Evolutionary conservation across 2,113 vertebrate genomes (phyloP).

Genomic region (Psammodynastes pulverulentus): DNA sequence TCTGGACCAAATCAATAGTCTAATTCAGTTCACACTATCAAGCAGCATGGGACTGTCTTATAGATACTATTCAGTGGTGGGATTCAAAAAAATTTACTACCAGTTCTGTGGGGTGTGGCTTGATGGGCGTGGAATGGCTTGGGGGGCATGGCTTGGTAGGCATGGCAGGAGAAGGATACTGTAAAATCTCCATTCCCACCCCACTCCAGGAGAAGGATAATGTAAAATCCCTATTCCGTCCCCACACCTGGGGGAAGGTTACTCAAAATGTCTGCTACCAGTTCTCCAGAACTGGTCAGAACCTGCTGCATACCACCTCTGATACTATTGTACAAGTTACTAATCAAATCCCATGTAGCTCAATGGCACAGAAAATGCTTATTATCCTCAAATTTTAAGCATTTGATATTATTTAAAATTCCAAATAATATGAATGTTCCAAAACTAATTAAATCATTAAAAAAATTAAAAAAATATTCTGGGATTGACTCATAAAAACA

Average conservation of each 20-base stretch:
- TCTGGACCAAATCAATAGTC: background rate
- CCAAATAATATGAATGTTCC: background rate
- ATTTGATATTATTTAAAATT: background rate
- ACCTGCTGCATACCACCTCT: too few relatives aligned
- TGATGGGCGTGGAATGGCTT: too few relatives aligned
- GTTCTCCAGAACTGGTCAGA: too few relatives aligned
- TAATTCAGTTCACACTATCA: background rate
- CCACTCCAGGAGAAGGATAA: too few relatives aligned
- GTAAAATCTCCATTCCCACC: too few relatives aligned
- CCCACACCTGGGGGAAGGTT: too few relatives aligned
- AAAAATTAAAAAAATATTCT: background rate
- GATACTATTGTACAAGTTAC: background rate
- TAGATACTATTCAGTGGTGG: background rate
- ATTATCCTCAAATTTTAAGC: background rate
- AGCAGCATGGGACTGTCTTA: background rate
- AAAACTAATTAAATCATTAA: background rate
- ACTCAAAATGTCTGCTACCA: too few relatives aligned
- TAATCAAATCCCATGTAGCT: background rate
- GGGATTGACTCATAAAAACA: background rate
- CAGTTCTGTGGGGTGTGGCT: too few relatives aligned
- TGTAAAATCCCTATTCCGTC: too few relatives aligned
- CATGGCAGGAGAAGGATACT: too few relatives aligned
- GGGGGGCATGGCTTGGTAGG: too few relatives aligned
- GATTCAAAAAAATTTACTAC: too few relatives aligned
- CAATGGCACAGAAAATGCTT: background rate